Evolutionary conservation across 2,888 invertebrate genomes (phyloP).

Genomic region (Reticulitermes lucifugus): DNA sequence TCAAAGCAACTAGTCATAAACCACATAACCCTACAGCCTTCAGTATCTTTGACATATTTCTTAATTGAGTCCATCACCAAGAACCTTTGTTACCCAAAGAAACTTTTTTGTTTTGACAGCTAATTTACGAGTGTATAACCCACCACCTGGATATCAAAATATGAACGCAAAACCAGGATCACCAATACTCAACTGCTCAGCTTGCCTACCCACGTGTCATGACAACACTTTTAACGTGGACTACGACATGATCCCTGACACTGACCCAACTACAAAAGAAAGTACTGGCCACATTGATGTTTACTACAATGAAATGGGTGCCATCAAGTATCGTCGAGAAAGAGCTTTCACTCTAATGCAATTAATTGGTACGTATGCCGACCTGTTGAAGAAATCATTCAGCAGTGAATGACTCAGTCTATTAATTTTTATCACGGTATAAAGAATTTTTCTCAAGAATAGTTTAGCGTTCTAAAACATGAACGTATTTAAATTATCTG

Average conservation of each 20-base stretch:
- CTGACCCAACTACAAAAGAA: constrained; percentile 49
- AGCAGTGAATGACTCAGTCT: too few species aligned
- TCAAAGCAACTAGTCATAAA: too few species aligned
- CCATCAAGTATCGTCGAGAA: constrained; percentile 56
- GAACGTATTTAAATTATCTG: too few species aligned
- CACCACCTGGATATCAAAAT: constrained; percentile 55
- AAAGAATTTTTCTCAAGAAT: too few species aligned
- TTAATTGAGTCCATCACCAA: too few species aligned
- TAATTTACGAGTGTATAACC: constrained; percentile 55
- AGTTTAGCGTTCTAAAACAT: too few species aligned
- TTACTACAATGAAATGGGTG: constrained; percentile 56
- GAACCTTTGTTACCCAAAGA: too few species aligned
- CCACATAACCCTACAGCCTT: too few species aligned
- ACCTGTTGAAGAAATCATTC: not conserved
- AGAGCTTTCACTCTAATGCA: constrained; percentile 56
- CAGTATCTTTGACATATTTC: too few species aligned
- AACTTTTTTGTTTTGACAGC: constrained; percentile 46
- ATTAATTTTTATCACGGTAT: too few species aligned
- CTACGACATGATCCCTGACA: constrained; percentile 54
- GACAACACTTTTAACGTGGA: constrained; percentile 56
- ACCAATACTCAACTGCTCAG: constrained; percentile 54
- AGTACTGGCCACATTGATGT: constrained; percentile 55
- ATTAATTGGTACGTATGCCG: constrained; percentile 54
- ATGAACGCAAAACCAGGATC: constrained; percentile 49
- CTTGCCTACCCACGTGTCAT: constrained; percentile 57